A percentile compares a stretch with the other conserved stretches of the same genome.
Conservation (phyloP, 2,888 invertebrate genomes). For the Erpobdella octoculata region DNA sequence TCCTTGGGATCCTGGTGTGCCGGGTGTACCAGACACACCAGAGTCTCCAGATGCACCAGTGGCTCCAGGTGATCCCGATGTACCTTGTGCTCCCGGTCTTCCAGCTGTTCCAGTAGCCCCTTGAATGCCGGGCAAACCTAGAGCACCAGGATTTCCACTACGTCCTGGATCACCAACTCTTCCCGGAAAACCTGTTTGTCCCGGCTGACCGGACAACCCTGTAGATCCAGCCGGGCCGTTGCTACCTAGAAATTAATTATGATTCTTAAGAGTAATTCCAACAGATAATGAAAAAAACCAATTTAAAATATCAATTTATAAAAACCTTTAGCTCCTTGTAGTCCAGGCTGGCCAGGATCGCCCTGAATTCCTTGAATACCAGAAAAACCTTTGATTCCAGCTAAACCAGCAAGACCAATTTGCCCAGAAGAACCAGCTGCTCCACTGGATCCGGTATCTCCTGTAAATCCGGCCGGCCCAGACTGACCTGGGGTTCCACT, state of each 20-base stretch:
- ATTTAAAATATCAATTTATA: too few species aligned
- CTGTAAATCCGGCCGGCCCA: constrained; percentile 11
- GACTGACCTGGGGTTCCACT: constrained; percentile 10
- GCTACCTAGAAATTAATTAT: too few species aligned
- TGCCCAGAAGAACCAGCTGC: constrained; percentile 29
- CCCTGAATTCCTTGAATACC: neutral
- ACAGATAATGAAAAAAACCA: too few species aligned
- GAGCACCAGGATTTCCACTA: constrained; percentile 15
- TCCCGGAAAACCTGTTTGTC: constrained; percentile 21
- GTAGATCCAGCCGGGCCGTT: constrained; percentile 2
- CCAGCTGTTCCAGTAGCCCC: constrained; percentile 23
- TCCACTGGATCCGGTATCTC: constrained; percentile 28
- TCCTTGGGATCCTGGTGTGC: constrained; percentile 33
- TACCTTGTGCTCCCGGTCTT: constrained; percentile 12
- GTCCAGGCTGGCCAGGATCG: constrained; percentile 29
- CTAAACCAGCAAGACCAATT: constrained; percentile 30
- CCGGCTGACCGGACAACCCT: constrained; percentile 19
- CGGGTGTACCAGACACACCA: constrained; percentile 34
- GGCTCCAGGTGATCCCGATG: constrained; percentile 15
- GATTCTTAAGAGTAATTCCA: too few species aligned
- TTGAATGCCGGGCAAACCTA: constrained; percentile 15
- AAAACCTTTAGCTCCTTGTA: constrained; percentile 27
- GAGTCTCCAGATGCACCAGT: constrained; percentile 30
- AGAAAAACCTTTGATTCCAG: constrained; percentile 23
- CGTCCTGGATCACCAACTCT: constrained; percentile 22